Evolutionary conservation across 1,140 invertebrate species (phyloP).

Genomic region (Macrotrachela quadricornifera): DNA sequence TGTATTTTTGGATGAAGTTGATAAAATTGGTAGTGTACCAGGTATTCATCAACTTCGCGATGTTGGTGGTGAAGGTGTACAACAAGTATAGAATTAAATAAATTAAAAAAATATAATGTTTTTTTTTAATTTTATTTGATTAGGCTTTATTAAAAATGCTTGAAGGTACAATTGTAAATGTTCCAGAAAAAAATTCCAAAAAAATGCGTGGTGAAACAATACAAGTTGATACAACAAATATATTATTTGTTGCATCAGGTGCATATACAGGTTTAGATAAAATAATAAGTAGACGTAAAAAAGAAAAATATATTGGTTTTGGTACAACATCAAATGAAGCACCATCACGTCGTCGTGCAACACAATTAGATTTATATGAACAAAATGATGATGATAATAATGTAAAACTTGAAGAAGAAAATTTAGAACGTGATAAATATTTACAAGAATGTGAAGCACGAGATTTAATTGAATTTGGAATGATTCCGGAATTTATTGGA

Average conservation of each 20-base stretch:
- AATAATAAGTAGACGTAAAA: constrained; percentile 67
- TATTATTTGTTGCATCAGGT: constrained; percentile 93
- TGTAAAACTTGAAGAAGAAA: constrained; percentile 16
- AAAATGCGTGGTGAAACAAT: constrained; percentile 66
- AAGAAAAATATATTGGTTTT: constrained; percentile 41
- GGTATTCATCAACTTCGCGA: constrained; percentile 89
- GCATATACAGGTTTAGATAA: constrained; percentile 89
- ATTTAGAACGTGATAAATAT: constrained; percentile 55
- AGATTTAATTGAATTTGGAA: constrained; percentile 81
- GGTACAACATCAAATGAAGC: no score
- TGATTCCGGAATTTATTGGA: constrained; percentile 62
- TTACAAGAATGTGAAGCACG: constrained; percentile 70
- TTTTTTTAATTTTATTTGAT: no score
- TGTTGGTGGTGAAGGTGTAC: constrained; percentile 90
- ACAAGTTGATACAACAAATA: constrained; percentile 93
- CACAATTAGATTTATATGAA: neutral
- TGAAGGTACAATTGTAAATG: constrained; percentile 89
- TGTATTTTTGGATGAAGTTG: constrained; percentile 96
- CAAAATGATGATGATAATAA: constrained; percentile 10
- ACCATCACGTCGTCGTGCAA: neutral
- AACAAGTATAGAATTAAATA: constrained; percentile 42
- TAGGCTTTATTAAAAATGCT: constrained; percentile 60
- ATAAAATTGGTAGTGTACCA: constrained; percentile 87
- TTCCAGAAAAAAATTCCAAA: constrained; percentile 64
- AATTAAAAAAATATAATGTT: constrained; percentile 1